phyloP scores from a whole-genome alignment of 2,113 vertebrate species.

The Thunnus thynnus region DNA sequence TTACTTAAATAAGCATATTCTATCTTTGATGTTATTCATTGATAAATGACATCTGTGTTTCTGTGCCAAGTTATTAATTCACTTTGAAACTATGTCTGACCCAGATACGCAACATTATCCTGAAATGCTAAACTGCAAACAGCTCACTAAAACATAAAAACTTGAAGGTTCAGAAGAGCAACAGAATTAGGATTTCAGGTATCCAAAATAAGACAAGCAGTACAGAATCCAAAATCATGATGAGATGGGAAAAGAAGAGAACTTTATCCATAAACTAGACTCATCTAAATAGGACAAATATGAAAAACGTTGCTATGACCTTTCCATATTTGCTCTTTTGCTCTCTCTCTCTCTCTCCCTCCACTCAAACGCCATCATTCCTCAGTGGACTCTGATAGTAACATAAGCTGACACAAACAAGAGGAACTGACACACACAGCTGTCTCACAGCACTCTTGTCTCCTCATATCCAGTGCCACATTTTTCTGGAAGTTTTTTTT shows the following conservation, averaged over 20 bases:
- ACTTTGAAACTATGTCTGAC: neutral
- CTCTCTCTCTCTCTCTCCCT: neutral
- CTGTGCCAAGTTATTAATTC: neutral
- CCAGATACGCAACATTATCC: neutral
- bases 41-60: neutral
- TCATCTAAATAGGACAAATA: neutral
- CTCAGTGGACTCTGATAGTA: conserved; percentile 62
- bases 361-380: conserved; percentile 16
- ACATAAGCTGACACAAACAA: conserved; percentile 81
- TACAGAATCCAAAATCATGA: neutral
- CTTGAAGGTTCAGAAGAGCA: neutral
- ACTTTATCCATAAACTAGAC: neutral
- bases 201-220: neutral
- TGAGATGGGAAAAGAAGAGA: neutral
- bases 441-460: conserved; percentile 62
- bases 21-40: neutral
- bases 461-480: neutral
- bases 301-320: conserved; percentile 1
- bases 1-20: neutral
- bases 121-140: neutral
- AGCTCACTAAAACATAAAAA: neutral
- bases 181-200: neutral
- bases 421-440: conserved; percentile 81
- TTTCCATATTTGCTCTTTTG: conserved; percentile 13
- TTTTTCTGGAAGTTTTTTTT: neutral